phyloP scores from a whole-genome alignment of 2,888 invertebrate genomes.

The Timandra comae region DNA sequence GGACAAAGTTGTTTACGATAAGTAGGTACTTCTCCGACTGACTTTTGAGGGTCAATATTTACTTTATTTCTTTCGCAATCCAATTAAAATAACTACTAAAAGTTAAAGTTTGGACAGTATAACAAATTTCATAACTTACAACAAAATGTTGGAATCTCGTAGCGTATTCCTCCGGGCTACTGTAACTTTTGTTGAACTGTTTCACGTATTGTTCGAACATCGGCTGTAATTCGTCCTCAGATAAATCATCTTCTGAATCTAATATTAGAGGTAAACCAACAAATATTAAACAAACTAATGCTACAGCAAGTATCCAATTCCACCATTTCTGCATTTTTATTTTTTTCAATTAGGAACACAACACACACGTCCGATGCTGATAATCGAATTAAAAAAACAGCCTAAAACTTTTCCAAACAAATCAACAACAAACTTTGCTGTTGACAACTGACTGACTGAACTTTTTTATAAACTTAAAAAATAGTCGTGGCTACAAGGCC shows the following conservation, averaged over 20 bases:
- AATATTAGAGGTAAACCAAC: slow-evolving; percentile 53
- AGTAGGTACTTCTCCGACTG: too few species aligned
- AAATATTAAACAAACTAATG: slow-evolving; percentile 51
- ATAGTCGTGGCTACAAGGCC: too few species aligned
- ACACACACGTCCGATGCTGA: slow-evolving; percentile 10
- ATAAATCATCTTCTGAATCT: slow-evolving; percentile 23
- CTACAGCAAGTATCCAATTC: slow-evolving; percentile 53
- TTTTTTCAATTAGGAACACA: slow-evolving; percentile 13
- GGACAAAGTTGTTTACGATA: too few species aligned
- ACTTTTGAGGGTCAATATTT: too few species aligned
- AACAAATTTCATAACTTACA: slow-evolving; percentile 57
- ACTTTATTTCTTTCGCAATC: too few species aligned
- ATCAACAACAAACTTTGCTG: too few species aligned
- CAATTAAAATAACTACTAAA: too few species aligned
- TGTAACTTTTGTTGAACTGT: slow-evolving; percentile 76
- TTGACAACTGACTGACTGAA: too few species aligned
- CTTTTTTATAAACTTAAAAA: too few species aligned
- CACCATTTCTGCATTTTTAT: slow-evolving; percentile 60
- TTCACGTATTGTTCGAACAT: slow-evolving; percentile 69
- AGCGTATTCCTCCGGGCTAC: slow-evolving; percentile 61
- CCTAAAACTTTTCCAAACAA: too few species aligned
- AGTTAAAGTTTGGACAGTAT: too few species aligned
- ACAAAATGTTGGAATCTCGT: slow-evolving; percentile 70
- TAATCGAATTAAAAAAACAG: too few species aligned
- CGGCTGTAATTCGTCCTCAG: slow-evolving; percentile 34